phyloP scores from a whole-genome alignment of 2,888 invertebrate genomes.

The Bombylius discolor region DNA sequence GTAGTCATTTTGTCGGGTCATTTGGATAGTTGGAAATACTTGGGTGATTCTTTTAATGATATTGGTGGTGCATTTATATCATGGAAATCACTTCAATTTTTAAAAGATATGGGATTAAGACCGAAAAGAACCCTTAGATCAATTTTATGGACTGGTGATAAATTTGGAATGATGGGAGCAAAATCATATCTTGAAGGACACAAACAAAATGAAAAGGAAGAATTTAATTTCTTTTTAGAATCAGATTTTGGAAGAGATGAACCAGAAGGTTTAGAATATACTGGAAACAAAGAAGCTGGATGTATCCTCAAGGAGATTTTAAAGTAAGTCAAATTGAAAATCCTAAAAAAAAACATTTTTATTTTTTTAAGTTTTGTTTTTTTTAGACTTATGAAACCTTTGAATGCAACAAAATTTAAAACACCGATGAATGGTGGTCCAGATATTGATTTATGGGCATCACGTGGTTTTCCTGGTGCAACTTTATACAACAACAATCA shows the following conservation, averaged over 20 bases:
- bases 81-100: conserved; percentile 56
- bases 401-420: conserved; percentile 51
- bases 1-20: conserved; percentile 70
- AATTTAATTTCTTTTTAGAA: conserved; percentile 67
- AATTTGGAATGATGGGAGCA: conserved; percentile 57
- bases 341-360: not conserved
- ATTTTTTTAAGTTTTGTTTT: not conserved
- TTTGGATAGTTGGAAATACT: conserved; percentile 79
- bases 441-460: conserved; percentile 51
- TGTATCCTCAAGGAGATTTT: conserved; percentile 57
- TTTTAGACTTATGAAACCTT: conserved; percentile 44
- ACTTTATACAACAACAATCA: conserved; percentile 34
- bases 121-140: conserved; percentile 60
- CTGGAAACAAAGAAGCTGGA: conserved; percentile 46
- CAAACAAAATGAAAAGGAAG: conserved; percentile 33
- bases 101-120: conserved; percentile 48
- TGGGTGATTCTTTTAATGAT: conserved; percentile 79
- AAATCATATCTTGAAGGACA: conserved; percentile 43
- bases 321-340: conserved; percentile 34
- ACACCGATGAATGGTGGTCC: conserved; percentile 47
- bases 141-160: conserved; percentile 73
- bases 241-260: conserved; percentile 71
- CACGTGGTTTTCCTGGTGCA: conserved; percentile 55
- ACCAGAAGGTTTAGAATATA: conserved; percentile 48
- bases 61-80: conserved; percentile 69